Evolutionary conservation across 2,888 invertebrate genomes (phyloP).

Genomic region (Eurytoma adleriae): DNA sequence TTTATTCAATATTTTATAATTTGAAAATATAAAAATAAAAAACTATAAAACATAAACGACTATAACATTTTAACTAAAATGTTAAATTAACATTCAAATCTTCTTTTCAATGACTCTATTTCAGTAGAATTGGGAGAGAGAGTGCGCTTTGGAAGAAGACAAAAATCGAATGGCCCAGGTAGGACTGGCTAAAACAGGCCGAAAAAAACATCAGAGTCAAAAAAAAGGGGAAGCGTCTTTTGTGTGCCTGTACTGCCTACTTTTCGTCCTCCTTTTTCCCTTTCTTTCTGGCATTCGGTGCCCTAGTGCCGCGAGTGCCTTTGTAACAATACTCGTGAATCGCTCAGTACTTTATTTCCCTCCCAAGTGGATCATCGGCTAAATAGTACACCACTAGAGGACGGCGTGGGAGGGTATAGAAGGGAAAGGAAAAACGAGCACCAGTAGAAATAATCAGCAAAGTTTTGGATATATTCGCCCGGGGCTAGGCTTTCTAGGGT

Average conservation of each 20-base stretch:
- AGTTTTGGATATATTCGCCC: constrained; percentile 28
- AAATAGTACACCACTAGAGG: not conserved
- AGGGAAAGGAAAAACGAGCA: not conserved
- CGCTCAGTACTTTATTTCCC: not conserved
- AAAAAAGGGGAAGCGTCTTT: constrained; percentile 24
- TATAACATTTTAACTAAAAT: too few relatives aligned
- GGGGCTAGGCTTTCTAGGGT: not conserved
- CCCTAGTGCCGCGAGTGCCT: not conserved
- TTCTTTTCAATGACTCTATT: too few relatives aligned
- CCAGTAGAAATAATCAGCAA: constrained; percentile 33
- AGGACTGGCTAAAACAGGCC: not conserved
- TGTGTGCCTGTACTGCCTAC: not conserved
- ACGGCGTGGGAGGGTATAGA: not conserved
- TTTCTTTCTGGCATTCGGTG: constrained; percentile 2
- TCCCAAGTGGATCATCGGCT: constrained; percentile 12
- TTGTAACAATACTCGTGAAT: not conserved
- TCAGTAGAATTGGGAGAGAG: not conserved
- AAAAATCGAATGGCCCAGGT: not conserved
- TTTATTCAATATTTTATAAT: too few relatives aligned
- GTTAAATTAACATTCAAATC: too few relatives aligned
- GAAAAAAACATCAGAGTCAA: constrained; percentile 8
- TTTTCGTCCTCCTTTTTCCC: not conserved
- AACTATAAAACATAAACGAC: too few relatives aligned
- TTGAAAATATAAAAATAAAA: too few relatives aligned
- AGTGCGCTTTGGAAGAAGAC: not conserved